Conservation (phyloP, 2,797 vertebrate species). For the Mallotus villosus region DNA sequence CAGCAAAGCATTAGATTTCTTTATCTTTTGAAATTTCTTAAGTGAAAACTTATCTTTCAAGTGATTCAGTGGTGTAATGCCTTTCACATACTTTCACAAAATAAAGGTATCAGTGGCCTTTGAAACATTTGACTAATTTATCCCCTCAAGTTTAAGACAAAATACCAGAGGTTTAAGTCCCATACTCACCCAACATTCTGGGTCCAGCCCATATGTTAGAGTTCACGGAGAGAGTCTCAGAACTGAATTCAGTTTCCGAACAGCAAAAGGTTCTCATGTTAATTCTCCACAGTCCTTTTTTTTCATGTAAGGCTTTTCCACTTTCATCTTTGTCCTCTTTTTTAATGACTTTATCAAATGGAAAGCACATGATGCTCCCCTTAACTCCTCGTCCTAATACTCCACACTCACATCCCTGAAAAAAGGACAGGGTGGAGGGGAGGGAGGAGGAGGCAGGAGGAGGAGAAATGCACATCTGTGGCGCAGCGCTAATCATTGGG, state of each 20-base stretch:
- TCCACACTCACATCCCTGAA: conserved; percentile 42
- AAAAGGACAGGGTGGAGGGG: conserved; percentile 25
- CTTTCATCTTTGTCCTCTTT: conserved; percentile 58
- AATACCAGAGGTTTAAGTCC: conserved; percentile 17
- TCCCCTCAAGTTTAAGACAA: conserved; percentile 28
- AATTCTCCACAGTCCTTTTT: conserved; percentile 36
- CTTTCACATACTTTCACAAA: conserved; percentile 37
- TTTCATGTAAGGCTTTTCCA: conserved; percentile 24
- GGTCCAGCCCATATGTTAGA: conserved; percentile 34
- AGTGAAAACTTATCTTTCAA: conserved; percentile 47
- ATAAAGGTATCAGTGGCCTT: conserved; percentile 51
- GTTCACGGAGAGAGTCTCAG: conserved; percentile 46
- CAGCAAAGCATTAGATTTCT: background rate
- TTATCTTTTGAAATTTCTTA: background rate
- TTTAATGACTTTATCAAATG: conserved; percentile 71
- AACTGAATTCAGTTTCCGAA: conserved; percentile 35
- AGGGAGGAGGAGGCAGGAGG: conserved; percentile 37
- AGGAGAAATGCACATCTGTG: conserved; percentile 72
- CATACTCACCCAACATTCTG: conserved; percentile 26
- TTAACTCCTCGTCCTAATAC: conserved; percentile 46
- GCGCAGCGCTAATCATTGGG: conserved; percentile 77
- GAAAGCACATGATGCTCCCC: conserved; percentile 71
- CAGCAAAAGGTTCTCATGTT: conserved; percentile 18
- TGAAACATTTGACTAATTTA: conserved; percentile 50
- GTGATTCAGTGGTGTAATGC: conserved; percentile 54